These are phyloP conservation scores for Hydrozoanthus gracilis DNA, from an alignment of 92 coral and sea anemone species.

Conservation along the genomic window DNA sequence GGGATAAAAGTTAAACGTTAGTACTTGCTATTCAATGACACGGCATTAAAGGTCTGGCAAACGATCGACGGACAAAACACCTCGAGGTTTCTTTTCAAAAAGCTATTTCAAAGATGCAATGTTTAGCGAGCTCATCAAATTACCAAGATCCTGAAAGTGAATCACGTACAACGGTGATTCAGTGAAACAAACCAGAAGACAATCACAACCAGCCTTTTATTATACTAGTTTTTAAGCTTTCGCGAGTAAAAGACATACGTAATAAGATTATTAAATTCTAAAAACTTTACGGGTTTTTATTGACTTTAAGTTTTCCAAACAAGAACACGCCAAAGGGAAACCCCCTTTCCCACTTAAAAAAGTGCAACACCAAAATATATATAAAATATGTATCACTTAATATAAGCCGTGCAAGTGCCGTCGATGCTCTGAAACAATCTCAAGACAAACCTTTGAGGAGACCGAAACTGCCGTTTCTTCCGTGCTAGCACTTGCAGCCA, in stretches of 20 bases:
- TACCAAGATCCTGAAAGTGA: neutral
- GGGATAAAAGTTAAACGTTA: neutral
- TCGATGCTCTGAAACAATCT: conserved; percentile 7
- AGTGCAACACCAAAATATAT: conserved; percentile 28
- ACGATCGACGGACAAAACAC: conserved; percentile 4
- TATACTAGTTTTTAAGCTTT: neutral
- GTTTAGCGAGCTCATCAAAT: neutral
- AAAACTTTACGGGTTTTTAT: no score
- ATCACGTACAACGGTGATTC: conserved; percentile 9
- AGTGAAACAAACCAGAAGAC: conserved; percentile 16
- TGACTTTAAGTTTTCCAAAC: neutral
- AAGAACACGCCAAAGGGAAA: conserved; percentile 2
- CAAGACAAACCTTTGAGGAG: conserved; percentile 35
- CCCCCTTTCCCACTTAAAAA: conserved; percentile 16
- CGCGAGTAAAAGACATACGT: no score
- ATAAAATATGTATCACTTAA: neutral
- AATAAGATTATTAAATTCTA: no score
- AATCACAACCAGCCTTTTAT: conserved; percentile 5
- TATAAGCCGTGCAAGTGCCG: neutral
- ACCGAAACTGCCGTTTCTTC: conserved; percentile 16
- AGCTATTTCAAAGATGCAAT: neutral
- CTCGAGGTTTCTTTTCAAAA: neutral
- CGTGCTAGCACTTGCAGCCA: neutral
- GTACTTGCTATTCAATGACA: conserved; percentile 3
- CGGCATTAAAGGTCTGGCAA: conserved; percentile 4